Conservation (phyloP, 2,888 invertebrate genomes). For the Hydrotaea cyrtoneurina region DNA sequence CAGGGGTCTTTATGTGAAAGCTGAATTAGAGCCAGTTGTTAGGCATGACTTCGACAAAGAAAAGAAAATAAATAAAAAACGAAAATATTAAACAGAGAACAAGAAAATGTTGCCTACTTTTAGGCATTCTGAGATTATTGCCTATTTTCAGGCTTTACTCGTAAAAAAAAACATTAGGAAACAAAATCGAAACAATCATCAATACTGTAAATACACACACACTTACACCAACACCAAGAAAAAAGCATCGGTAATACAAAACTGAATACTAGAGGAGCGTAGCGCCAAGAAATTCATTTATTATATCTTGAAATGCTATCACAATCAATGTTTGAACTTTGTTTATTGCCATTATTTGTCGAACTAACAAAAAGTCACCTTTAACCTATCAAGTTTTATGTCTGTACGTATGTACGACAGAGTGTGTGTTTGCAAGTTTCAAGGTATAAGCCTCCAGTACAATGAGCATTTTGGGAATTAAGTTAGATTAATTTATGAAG, state of each 20-base stretch:
- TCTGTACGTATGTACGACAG: too few species aligned
- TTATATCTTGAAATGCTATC: neutral
- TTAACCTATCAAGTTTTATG: neutral
- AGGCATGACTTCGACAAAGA: neutral
- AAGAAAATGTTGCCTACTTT: neutral
- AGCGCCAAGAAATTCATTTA: neutral
- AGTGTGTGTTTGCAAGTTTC: neutral
- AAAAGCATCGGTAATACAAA: neutral
- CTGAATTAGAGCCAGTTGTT: too few species aligned
- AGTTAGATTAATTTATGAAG: constrained; percentile 7
- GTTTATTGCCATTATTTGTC: neutral
- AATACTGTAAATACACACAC: too few species aligned
- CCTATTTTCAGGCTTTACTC: neutral
- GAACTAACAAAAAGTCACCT: constrained; percentile 3
- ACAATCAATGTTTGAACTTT: constrained; percentile 5
- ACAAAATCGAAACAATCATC: neutral
- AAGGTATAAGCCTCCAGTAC: constrained; percentile 16
- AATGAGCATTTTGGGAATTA: constrained; percentile 12
- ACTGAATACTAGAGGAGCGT: neutral
- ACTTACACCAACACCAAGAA: too few species aligned
- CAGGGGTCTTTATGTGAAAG: too few species aligned
- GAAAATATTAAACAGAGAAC: neutral
- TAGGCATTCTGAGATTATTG: neutral
- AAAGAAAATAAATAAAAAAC: neutral
- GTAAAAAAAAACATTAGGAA: neutral